Evolutionary conservation across 2,797 vertebrate genomes (phyloP), one percentile per base, ranked within the genome.

Genomic region (Todus mexicanus): DNA sequence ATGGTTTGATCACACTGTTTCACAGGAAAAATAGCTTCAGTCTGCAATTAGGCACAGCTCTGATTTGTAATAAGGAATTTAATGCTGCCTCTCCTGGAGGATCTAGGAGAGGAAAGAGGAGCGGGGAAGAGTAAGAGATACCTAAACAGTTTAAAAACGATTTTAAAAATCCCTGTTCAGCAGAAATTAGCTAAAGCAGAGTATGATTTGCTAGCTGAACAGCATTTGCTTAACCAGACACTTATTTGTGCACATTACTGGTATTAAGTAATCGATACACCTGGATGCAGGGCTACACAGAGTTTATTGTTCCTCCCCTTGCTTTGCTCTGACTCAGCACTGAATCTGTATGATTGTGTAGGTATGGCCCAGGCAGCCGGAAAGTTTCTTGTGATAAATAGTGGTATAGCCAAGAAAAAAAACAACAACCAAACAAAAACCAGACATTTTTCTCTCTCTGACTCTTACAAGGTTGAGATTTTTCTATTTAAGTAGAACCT

Each of bases 251-350:
- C 51, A 80, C n/a, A 18, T 90, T 79, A 71, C 59, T 78, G 85
- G 70, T 78, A 71, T 92, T 90, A 93, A 90, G 66, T 56, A 86
- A 94, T 95, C 89, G 45, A 93, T 86, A 92, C 40, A 71, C 18
- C 48, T 29, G 48, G 31, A n/a, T 65, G 31, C 60, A 89, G 53
- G 48, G 47, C 48, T 64, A 63, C 40, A 74, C 35, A 25, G 8
- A 65, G 18, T 78, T 89, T 72, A 76, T 18, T 74, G 54, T 63
- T 87, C 73, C 59, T 84, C 27, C 47, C 20, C 42, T 77, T 73
- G 48, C 59, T 84, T 74, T 77, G 68, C 51, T 75, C 75, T 94
- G 81, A 83, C 73, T 88, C 88, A 93, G 61, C 33, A 56, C 71
- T 15, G 26, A 84, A 79, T 37, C 78, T 43, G 13, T 38, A 10